Conservation (phyloP, 2,113 vertebrate species). For the Delphinapterus leucas region DNA sequence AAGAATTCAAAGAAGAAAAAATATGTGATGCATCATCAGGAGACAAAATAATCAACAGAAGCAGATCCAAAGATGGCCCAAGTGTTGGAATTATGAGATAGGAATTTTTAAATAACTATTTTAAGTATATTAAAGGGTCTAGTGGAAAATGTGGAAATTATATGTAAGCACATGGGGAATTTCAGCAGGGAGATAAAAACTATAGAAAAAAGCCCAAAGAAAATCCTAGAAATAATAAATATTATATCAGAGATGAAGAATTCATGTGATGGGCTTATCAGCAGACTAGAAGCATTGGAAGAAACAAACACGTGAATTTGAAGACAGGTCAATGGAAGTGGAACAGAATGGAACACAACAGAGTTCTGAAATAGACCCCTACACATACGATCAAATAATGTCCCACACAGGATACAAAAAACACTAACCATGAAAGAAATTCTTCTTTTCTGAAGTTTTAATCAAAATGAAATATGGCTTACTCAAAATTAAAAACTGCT, state of each 20-base stretch:
- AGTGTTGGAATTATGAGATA: background rate
- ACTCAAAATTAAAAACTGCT: background rate
- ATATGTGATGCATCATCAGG: too few species aligned
- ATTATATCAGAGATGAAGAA: background rate
- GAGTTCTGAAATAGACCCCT: background rate
- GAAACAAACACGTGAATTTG: background rate
- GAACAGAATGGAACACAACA: background rate
- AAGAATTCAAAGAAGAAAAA: background rate
- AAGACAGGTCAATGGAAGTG: background rate
- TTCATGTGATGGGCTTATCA: background rate
- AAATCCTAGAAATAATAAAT: background rate
- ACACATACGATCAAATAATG: background rate
- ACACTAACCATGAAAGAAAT: background rate
- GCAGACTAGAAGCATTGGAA: background rate
- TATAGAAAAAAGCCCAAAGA: background rate
- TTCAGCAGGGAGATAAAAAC: background rate
- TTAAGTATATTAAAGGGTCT: background rate
- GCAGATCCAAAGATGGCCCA: background rate
- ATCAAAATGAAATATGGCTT: background rate
- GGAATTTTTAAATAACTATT: background rate
- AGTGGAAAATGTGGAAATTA: background rate
- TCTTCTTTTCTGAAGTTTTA: background rate
- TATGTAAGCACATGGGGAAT: too few species aligned
- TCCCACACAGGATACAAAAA: background rate
- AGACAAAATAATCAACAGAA: background rate